Evolutionary conservation across 2,888 invertebrate genomes (phyloP).

Genomic region (Autographa pulchrina): DNA sequence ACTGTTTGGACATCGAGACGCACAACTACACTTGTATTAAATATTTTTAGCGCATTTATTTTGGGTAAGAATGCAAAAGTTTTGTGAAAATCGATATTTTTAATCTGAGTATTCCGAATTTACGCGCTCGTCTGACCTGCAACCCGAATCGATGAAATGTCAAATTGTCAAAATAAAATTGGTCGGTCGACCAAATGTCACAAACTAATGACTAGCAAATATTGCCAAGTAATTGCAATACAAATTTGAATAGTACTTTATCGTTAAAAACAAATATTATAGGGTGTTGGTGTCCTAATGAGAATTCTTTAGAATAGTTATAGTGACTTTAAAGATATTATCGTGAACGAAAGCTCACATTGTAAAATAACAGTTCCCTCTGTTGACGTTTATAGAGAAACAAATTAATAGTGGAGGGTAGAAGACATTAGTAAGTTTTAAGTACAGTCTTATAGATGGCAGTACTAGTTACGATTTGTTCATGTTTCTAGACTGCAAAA

Average conservation of each 20-base stretch:
- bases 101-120: slow-evolving; percentile 59
- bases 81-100: slow-evolving; percentile 60
- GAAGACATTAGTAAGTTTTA: not conserved
- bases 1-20: slow-evolving; percentile 78
- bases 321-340: not conserved
- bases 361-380: not conserved
- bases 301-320: not conserved
- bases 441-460: not conserved
- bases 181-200: slow-evolving; percentile 5
- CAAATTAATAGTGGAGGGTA: not conserved
- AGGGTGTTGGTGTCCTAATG: not conserved
- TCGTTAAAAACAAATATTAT: not conserved
- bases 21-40: slow-evolving; percentile 21
- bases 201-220: not conserved
- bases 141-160: slow-evolving; percentile 10
- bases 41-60: slow-evolving; percentile 40
- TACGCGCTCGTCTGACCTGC: slow-evolving; percentile 63
- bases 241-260: not conserved
- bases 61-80: slow-evolving; percentile 25
- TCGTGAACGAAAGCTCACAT: not conserved
- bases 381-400: not conserved
- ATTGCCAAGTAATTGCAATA: not conserved
- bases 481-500: not conserved
- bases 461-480: not conserved
- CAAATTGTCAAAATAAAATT: slow-evolving; percentile 14